Evolutionary conservation across 2,113 vertebrate genomes (phyloP).

Genomic region (Perccottus glenii): DNA sequence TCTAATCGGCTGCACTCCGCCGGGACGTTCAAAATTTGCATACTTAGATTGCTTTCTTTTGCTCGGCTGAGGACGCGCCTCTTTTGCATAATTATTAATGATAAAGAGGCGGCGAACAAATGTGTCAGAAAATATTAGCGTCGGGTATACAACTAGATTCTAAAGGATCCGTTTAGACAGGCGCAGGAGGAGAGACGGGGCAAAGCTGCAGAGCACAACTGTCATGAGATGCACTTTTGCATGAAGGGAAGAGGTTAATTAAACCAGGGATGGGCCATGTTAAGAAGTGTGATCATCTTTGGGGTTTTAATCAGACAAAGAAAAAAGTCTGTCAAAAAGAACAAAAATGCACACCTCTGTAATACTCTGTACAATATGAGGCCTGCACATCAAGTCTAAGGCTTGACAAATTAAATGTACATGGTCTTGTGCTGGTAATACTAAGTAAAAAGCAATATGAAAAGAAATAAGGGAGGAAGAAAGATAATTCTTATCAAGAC

Average conservation of each 20-base stretch:
- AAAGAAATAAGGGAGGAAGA: too few species aligned
- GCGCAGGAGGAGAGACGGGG: slow-evolving; percentile 35
- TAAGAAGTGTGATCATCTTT: slow-evolving; percentile 17
- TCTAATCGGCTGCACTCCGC: slow-evolving; percentile 81
- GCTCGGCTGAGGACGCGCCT: slow-evolving; percentile 81
- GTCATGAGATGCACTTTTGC: slow-evolving; percentile 47
- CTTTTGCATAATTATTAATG: slow-evolving; percentile 91
- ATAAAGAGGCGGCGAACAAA: slow-evolving; percentile 87
- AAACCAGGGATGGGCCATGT: slow-evolving; percentile 37
- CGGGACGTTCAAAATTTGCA: slow-evolving; percentile 90
- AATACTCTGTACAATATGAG: too few species aligned
- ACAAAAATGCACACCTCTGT: slow-evolving; percentile 6
- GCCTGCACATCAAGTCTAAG: too few species aligned
- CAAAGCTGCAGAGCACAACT: slow-evolving; percentile 34
- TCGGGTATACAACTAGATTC: slow-evolving; percentile 68
- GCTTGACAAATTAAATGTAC: too few species aligned
- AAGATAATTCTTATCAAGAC: too few species aligned
- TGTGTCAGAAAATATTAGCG: slow-evolving; percentile 85
- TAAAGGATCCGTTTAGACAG: slow-evolving; percentile 59
- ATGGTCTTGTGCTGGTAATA: too few species aligned
- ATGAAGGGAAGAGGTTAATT: slow-evolving; percentile 59
- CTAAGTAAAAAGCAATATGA: too few species aligned
- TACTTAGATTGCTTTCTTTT: slow-evolving; percentile 90
- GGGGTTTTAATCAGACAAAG: slow-evolving; percentile 20
- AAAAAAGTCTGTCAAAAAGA: slow-evolving; percentile 19